Conservation (phyloP, 2,888 invertebrate species). For the Lomographa bimaculata region DNA sequence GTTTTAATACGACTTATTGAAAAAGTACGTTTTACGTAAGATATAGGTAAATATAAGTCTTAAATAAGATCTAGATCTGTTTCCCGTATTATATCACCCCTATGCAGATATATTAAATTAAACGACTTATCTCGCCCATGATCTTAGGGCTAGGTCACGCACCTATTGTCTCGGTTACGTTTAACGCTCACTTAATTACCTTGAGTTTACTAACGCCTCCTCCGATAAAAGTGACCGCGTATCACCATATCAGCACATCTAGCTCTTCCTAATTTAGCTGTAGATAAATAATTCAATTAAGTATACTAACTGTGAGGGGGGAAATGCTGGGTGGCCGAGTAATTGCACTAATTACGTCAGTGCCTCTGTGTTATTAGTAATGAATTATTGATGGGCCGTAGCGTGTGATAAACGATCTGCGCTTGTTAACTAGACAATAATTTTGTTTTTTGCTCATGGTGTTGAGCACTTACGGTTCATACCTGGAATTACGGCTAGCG, state of each 20-base stretch:
- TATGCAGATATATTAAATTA: constrained; percentile 38
- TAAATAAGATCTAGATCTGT: constrained; percentile 26
- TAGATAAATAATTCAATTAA: constrained; percentile 75
- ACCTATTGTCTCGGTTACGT: constrained; percentile 63
- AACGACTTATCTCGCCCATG: constrained; percentile 36
- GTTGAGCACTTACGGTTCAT: constrained; percentile 29
- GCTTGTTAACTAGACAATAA: constrained; percentile 56
- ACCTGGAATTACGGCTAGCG: constrained; percentile 25
- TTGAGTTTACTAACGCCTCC: constrained; percentile 50
- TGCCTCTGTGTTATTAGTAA: constrained; percentile 70
- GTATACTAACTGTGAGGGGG: constrained; percentile 52
- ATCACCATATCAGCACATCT: constrained; percentile 31
- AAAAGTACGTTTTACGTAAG: too few species aligned
- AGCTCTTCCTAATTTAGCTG: constrained; percentile 52
- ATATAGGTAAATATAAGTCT: too few species aligned
- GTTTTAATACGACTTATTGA: too few species aligned
- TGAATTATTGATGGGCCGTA: constrained; percentile 75
- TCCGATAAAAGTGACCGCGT: constrained; percentile 47
- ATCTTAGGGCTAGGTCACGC: constrained; percentile 49
- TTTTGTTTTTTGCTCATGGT: constrained; percentile 37
- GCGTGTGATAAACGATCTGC: constrained; percentile 64
- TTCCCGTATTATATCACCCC: constrained; percentile 32
- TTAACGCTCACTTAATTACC: constrained; percentile 62
- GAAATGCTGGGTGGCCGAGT: constrained; percentile 73
- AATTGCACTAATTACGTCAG: constrained; percentile 80